A percentile compares a stretch with the other conserved stretches of the same genome.
Evolutionary conservation across 2,113 vertebrate genomes (phyloP).

Genomic region (Lagopus leucura): DNA sequence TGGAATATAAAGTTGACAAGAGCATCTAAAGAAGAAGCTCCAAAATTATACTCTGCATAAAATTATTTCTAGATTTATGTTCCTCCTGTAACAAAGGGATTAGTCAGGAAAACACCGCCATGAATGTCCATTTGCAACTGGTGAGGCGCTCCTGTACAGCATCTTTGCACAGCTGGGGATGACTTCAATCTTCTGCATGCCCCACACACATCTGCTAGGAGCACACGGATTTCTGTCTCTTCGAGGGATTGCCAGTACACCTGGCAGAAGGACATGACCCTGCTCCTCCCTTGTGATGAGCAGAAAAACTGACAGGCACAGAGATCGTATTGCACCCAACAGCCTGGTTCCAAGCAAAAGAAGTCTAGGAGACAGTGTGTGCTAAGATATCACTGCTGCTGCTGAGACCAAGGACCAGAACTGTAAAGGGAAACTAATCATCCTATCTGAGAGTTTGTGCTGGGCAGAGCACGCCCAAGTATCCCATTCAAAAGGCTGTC

Average conservation of each 20-base stretch:
- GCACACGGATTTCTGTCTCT: neutral
- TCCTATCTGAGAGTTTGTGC: neutral
- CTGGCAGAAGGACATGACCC: neutral
- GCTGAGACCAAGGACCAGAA: neutral
- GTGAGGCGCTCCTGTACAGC: neutral
- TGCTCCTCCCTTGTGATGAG: neutral
- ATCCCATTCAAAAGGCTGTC: neutral
- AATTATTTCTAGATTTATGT: neutral
- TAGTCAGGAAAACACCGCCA: neutral
- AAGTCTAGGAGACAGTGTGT: rapidly evolving
- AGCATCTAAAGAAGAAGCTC: neutral
- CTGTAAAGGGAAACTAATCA: neutral
- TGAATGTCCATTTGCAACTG: neutral
- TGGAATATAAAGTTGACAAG: neutral
- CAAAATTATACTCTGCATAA: neutral
- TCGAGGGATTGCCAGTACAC: neutral
- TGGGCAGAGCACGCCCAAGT: neutral
- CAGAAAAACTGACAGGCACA: neutral
- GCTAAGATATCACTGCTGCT: neutral
- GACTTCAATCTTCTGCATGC: neutral
- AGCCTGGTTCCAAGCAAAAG: neutral
- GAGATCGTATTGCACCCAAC: neutral
- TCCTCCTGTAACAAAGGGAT: neutral
- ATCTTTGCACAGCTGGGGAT: neutral
- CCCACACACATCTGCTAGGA: neutral